Evolutionary conservation across 2,888 invertebrate genomes (phyloP), one percentile per base, ranked within the genome.

Genomic region (Synergus umbraculus): DNA sequence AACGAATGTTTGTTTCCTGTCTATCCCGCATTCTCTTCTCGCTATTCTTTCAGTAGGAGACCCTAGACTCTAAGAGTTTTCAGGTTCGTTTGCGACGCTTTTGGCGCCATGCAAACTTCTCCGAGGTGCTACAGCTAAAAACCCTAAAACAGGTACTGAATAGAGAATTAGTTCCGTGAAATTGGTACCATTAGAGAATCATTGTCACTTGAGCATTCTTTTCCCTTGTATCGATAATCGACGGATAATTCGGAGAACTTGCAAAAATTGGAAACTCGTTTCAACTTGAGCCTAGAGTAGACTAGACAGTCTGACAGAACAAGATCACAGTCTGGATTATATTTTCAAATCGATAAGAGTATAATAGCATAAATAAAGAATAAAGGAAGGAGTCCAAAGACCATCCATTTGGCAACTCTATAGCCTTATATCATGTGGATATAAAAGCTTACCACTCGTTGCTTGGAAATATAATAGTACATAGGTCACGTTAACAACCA

Each of bases 1-100:
- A 90, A 90, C 89, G 88, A 90, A 89, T 88, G 89, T 90, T 90
- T 89, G 89, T 89, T 73, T 73, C 73, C 54, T 73, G 54, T 37
- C 73, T 73, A 73, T 73, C 84, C 84, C 83, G 80, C 58, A 67
- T 46, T 46, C 46, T 46, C 22, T 46, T 73, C 54, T 37, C 49
- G 73, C 37, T n/a, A 73, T 73, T 54, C n/a, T 43, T 66, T 15
- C 54, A 49, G 49, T 54, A 54, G 10, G 29, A 73, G 15, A 18
- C 49, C 49, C 49, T n/a, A n/a, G 37, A 49, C 37, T 49, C 41
- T 22, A 73, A 73, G 37, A 49, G 54, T 73, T n/a, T 67, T 73
- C 12, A 54, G 41, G 18, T 67, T 15, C 67, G 44, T 66, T 66
- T 13, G 67, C 67, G 46, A 67, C 67, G 44, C 67, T 73, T 37